Base-by-base conservation (phyloP, 92 coral and sea anemone species). In the Desmophyllum pertusum region DNA sequence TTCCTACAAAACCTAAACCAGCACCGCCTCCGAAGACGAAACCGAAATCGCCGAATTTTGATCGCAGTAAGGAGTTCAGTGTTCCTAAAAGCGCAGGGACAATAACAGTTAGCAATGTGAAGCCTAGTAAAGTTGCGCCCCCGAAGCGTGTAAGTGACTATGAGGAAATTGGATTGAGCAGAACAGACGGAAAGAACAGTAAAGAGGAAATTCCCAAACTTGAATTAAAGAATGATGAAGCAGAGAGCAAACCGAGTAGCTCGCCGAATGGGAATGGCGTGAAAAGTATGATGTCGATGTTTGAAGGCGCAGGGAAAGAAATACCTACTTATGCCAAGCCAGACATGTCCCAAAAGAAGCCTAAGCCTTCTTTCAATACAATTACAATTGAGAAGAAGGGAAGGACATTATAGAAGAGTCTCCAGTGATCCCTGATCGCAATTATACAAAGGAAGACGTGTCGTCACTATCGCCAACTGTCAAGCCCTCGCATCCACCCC, bases 251-350 rank as follows among this genome's bases (percentile, higher is more conserved):
- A 37, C n/a, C 38, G 1, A 70, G 42, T 23, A 23, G 62, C 7
- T 55, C 92, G 65, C 43, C 82, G 2, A 84, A 59, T 62, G 81
- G 36, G n/a, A n/a, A n/a, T 8, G 76, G 89, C 25, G 84, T 91
- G 52, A 91, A 75, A 55, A 77, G 84, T 61, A 88, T 70, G 30
- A 55, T 76, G 67, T 74, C 88, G 17, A 14, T 88, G 9, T 91
- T 91, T 73, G 89, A 91, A 70, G 75, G 81, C 10, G 74, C 37
- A 62, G 78, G 51, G 59, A 65, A 27, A 38, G 74, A 64, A 27
- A 72, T 55, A 38, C 73, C 73, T 25, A 25, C 66, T 19, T 91
- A 91, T 61, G 87, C 94, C 36, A 85, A 84, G 85, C 94, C 94
- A 40, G 92, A 91, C 30, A 65, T 67, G 74, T 65, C 90, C 14